Base-by-base conservation (phyloP, 2,113 vertebrate genomes). In the Eulemur macaco region DNA sequence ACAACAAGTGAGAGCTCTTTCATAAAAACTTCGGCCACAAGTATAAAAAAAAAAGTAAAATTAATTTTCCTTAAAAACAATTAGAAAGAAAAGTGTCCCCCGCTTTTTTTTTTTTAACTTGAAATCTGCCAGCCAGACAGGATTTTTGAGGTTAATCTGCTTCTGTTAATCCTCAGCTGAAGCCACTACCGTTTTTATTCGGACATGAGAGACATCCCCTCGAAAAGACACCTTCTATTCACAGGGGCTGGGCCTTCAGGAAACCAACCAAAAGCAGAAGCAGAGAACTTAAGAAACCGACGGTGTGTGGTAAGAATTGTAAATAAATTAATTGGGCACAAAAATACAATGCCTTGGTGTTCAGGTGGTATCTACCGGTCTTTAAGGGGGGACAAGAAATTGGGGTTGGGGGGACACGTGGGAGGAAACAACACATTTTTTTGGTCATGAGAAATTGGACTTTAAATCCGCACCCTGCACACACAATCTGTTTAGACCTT, bases 401-500 rank as follows among this genome's bases (percentile, higher is more conserved):
- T 3, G 93, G 31, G 83, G 47, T 27, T 8, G 9, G 5, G 18
- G 21, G 54, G 71, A 14, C 10, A 2, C 25, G 0, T 0, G 13
- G 84, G 18, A 71, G 50, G 20, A 68, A 93, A 91, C 23, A 39
- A 23, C 52, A 29, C 50, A 18, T 42, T 80, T 90, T 92, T 97
- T 97, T 97, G 95, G 95, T 97, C 96, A 37, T 94, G 83, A 96
- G 98, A 98, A 98, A 96, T 58, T 95, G 96, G 94, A 98, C 50
- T 95, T 73, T 80, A 94, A 88, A 96, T 81, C 93, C n/a, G 42
- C 86, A 47, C 86, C 97, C 56, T 89, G 94, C 85, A 91, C 60
- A 77, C 90, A 37, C 66, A 63, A 63, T 89, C 89, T 91, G 0
- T 71, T 98, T 97, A 98, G 95, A 98, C 80, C 1, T 94, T 98